Conservation (phyloP, 2,888 invertebrate species). For the Disparrhopalites patrizii region DNA sequence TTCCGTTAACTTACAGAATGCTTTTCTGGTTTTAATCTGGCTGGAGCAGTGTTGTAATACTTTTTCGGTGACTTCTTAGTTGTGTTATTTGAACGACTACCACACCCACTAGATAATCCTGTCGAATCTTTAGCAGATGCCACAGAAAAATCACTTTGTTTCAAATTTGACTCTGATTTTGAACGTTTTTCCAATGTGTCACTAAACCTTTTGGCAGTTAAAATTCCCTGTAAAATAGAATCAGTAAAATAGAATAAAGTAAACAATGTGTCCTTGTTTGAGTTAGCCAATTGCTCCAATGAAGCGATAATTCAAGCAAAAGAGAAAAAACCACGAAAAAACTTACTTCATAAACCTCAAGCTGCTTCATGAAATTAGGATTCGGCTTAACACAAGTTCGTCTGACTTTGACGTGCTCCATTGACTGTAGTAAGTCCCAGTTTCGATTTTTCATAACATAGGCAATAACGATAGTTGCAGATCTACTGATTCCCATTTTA, state of each 20-base stretch:
- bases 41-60: slow-evolving; percentile 48
- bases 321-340: background rate
- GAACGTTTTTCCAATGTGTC: slow-evolving; percentile 73
- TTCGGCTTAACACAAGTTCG: slow-evolving; percentile 95
- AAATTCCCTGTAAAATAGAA: slow-evolving; percentile 74
- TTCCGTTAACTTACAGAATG: slow-evolving; percentile 10
- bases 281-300: too few species aligned
- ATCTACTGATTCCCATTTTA: slow-evolving; percentile 98
- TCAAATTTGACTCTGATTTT: slow-evolving; percentile 86
- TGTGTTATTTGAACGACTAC: slow-evolving; percentile 33
- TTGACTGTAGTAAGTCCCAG: slow-evolving; percentile 85
- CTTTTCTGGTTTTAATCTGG: slow-evolving; percentile 46
- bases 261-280: background rate
- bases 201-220: slow-evolving; percentile 94
- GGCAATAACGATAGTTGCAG: slow-evolving; percentile 96
- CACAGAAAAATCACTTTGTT: slow-evolving; percentile 57
- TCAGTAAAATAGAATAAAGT: slow-evolving; percentile 16
- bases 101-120: slow-evolving; percentile 44
- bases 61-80: slow-evolving; percentile 45
- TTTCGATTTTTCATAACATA: slow-evolving; percentile 97
- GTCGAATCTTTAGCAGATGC: slow-evolving; percentile 39
- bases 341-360: slow-evolving; percentile 73
- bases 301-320: too few species aligned
- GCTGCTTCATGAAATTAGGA: slow-evolving; percentile 85
- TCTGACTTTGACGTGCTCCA: slow-evolving; percentile 83